Base-by-base conservation (phyloP, 1,140 invertebrate genomes). In the Brachionus rotundiformis region DNA sequence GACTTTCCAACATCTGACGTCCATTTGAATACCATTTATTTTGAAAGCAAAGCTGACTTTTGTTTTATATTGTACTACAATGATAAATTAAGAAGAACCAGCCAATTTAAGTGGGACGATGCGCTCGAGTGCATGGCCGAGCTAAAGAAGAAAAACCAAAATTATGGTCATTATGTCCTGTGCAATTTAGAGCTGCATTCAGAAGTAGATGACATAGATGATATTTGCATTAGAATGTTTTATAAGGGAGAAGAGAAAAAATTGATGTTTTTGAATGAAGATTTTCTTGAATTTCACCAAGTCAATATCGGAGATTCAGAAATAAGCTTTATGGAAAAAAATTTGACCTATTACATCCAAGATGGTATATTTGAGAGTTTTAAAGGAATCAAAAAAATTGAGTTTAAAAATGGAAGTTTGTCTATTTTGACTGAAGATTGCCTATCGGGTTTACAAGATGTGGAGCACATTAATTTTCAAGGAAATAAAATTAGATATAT, bases 181-280 rank as follows among this genome's bases (percentile, higher is more conserved):
- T 61, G 59, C 16, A 61, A 61, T 29, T 27, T 61, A 10, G 59
- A 61, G 8, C 13, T 61, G 27, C 59, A 61, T 27, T n/a, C 4
- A 27, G 59, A 61, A 61, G 23, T 61, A 27, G 59, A 61, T 27
- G 59, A 61, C 11, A 23, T 27, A 13, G 27, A 27, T 1, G 23
- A 61, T 10, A 61, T 61, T 19, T 25, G 59, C 23, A 25, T 61
- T 13, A 27, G 27, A 27, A 27, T 61, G 27, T 61, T 27, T 13
- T 61, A 27, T 61, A 13, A 61, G 16, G 59, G 59, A 25, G 13
- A 61, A 61, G 23, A 61, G 27, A 61, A 61, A 61, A 23, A 61
- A n/a, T 27, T 61, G 13, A 61, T 61, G 59, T 61, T 61, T 27
- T 27, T 61, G 3, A 61, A 61, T 61, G 23, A 61, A 61, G 59